Evolutionary conservation across 2,113 vertebrate species (phyloP).

Genomic region (Seriola dumerili): DNA sequence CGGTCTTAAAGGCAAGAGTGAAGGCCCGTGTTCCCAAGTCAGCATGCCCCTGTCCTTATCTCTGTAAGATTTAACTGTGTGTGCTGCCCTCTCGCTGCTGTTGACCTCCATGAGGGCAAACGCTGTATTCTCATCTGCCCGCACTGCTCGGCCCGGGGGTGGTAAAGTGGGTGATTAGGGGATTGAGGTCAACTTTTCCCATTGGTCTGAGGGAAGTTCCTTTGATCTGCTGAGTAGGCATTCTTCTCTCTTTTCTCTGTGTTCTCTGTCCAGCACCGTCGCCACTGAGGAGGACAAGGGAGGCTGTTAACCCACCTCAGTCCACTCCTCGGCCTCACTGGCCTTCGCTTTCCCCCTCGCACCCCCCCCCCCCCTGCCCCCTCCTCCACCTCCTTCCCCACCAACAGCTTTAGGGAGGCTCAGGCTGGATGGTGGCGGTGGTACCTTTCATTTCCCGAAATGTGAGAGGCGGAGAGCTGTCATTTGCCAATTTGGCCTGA

Average conservation of each 20-base stretch:
- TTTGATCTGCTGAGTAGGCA: constrained; percentile 78
- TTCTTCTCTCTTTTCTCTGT: constrained; percentile 66
- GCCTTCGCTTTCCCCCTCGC: constrained; percentile 18
- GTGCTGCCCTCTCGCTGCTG: constrained; percentile 31
- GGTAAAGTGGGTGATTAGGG: constrained; percentile 71
- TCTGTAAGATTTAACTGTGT: constrained; percentile 1
- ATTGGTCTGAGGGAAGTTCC: constrained; percentile 61
- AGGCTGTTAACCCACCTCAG: constrained; percentile 76
- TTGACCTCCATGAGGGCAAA: constrained; percentile 59
- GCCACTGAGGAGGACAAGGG: constrained; percentile 67
- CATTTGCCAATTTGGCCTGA: constrained; percentile 91
- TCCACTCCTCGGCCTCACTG: constrained; percentile 65
- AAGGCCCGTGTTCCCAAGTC: constrained; percentile 24
- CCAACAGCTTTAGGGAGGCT: constrained; percentile 49
- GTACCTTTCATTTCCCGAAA: constrained; percentile 85
- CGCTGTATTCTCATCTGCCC: constrained; percentile 40
- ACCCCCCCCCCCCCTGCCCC: constrained; percentile 42
- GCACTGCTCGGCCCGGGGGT: constrained; percentile 10
- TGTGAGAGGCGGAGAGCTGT: constrained; percentile 89
- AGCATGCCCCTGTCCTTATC: not conserved
- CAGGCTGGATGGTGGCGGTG: constrained; percentile 52
- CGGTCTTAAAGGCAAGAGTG: not conserved
- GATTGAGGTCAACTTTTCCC: constrained; percentile 71
- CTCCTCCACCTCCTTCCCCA: constrained; percentile 33
- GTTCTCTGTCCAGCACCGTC: constrained; percentile 65